Base-by-base conservation (phyloP, 2,113 vertebrate species). In the Equus quagga region DNA sequence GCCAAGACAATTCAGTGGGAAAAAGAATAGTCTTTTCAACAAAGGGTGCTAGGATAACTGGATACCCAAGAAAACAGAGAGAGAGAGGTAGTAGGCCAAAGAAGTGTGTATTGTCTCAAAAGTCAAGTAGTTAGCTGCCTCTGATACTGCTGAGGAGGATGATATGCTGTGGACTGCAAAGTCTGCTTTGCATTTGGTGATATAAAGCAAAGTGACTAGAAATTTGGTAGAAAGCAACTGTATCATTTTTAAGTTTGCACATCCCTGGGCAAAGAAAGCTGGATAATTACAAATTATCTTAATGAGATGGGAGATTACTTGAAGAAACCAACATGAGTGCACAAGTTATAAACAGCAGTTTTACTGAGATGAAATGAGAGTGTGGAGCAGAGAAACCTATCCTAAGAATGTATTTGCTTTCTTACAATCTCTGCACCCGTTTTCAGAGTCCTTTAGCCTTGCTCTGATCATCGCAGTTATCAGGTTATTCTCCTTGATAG, bases 141-240 rank as follows among this genome's bases (percentile, higher is more conserved):
- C 31, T 41, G 26, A 60, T 51, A 18, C 9, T 65, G 65, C 49
- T 36, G 8, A 89, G 54, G 41, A 89, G 67, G 31, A 3, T 54
- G 87, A 9, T 15, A 26, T 60, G 67, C 87, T 11, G 0, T 46
- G 41, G 13, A 5, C 44, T 44, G 64, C 41, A 26, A 83, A 58
- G 12, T 75, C 44, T 8, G 44, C 78, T 96, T 93, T 65, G 46
- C 58, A 41, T 94, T 92, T 95, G 19, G 6, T 89, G 33, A 31
- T 51, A 28, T 28, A 89, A 80, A 91, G 33, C 36, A 78, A 33
- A 76, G 49, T 80, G 33, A 69, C 76, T 58, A 7, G 64, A 44
- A 89, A 56, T 84, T 91, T 80, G 26, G 17, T 79, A 89, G 86
- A 88, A 95, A 93, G 65, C 51, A 86, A 41, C 23, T 73, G 1